Base-by-base conservation (phyloP, 2,113 vertebrate genomes). In the human region DNA sequence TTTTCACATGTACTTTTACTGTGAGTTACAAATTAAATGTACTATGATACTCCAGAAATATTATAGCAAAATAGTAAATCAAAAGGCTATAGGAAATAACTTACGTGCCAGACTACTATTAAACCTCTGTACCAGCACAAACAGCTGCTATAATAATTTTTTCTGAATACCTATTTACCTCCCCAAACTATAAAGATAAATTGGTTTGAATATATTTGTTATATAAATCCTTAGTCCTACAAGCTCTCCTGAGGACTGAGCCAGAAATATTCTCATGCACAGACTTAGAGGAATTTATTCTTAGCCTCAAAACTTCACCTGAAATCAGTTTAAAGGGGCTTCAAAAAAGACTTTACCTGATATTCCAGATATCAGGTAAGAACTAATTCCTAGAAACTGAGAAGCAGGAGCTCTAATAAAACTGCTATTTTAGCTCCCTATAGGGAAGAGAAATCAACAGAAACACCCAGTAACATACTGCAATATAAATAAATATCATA, bases 1-100 rank as follows among this genome's bases (percentile, higher is more conserved):
- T 90, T 93, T 96, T 90, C 86, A 72, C 32, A 50, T 45, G 18
- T 57, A 96, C 48, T 93, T 86, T 83, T 72, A 92, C n/a, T 75
- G 27, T 68, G 38, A 92, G 7, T 92, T 92, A 96, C 38, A 82
- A 81, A 97, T 87, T 55, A 90, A 73, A 90, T 25, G 8, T 22
- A 95, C 20, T 70, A n/a, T 0, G 70, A 57, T 38, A 90, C 12
- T 59, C n/a, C 32, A 95, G 79, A 96, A 94, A 94, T 80, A 43
- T 64, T 32, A 72, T 70, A 81, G 40, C 83, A 14, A 92, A 16
- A 35, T 2, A 55, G 88, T 35, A 76, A 96, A 61, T 81, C 50
- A 89, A 96, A 96, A 96, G 70, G 27, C 66, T 89, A 75, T 16
- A 43, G 30, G 38, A 95, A 93, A 27, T 86, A 83, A 16, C 68